Percentiles rank a stretch among this genome's conserved stretches.
Conservation (phyloP, 2,888 invertebrate species). For the Mythimna lalbum region DNA sequence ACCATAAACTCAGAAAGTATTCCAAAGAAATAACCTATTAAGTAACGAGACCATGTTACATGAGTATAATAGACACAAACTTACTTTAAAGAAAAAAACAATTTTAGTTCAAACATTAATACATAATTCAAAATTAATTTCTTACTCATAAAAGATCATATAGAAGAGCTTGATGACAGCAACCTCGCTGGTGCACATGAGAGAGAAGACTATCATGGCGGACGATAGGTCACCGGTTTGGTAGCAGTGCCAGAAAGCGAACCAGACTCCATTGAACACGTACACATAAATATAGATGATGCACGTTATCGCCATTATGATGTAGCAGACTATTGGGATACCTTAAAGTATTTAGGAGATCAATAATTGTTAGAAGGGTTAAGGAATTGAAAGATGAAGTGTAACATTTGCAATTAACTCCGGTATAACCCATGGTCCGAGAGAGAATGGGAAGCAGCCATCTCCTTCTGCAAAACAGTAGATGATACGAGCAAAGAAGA, state of each 20-base stretch:
- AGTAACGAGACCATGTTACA: too few species aligned
- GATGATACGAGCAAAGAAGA: too few species aligned
- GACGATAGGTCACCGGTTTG: constrained; percentile 69
- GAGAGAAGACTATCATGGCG: constrained; percentile 71
- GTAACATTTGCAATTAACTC: too few species aligned
- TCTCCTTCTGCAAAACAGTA: too few species aligned
- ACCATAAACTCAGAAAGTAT: too few species aligned
- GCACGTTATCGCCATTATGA: constrained; percentile 12
- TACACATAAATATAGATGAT: constrained; percentile 68
- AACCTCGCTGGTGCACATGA: constrained; percentile 72
- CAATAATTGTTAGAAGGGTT: neutral
- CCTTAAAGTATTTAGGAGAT: constrained; percentile 14
- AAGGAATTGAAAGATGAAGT: neutral
- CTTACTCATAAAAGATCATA: constrained; percentile 71
- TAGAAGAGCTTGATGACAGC: constrained; percentile 72
- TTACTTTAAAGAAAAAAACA: too few species aligned
- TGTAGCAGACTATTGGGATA: constrained; percentile 24
- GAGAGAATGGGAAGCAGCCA: too few species aligned
- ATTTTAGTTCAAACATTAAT: neutral
- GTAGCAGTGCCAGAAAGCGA: constrained; percentile 68
- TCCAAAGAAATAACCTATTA: too few species aligned
- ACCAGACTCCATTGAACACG: constrained; percentile 74
- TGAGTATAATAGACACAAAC: too few species aligned
- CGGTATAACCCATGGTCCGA: too few species aligned
- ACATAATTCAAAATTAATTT: neutral